Percentiles rank a stretch among this genome's conserved stretches.
Conservation (phyloP, 2,888 invertebrate genomes). For the Drosophila vallismaia region DNA sequence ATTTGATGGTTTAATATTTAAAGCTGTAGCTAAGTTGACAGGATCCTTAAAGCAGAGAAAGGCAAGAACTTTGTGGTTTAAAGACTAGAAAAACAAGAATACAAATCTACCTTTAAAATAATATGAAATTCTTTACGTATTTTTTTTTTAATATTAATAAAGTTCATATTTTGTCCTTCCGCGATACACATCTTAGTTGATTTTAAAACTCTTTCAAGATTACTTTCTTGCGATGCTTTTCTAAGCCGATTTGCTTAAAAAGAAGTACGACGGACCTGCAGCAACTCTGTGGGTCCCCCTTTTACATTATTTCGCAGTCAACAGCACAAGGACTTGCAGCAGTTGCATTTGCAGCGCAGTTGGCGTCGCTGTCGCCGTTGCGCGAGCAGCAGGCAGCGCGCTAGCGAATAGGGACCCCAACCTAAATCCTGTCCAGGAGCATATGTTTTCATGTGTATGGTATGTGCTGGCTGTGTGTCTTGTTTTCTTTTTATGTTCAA, state of each 20-base stretch:
- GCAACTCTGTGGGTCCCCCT: slow-evolving; percentile 31
- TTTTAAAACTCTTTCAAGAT: slow-evolving; percentile 24
- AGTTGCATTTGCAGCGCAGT: slow-evolving; percentile 43
- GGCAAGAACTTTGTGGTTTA: too few species aligned
- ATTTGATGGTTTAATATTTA: too few species aligned
- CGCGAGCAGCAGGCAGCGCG: slow-evolving; percentile 42
- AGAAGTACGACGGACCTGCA: slow-evolving; percentile 34
- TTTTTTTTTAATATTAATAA: too few species aligned
- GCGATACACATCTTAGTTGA: neutral
- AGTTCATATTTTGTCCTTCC: too few species aligned
- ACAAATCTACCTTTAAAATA: too few species aligned
- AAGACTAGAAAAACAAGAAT: too few species aligned
- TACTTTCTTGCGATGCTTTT: slow-evolving; percentile 30
- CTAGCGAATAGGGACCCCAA: slow-evolving; percentile 15
- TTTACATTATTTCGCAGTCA: slow-evolving; percentile 1
- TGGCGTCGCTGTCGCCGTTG: slow-evolving; percentile 28
- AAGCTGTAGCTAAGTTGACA: too few species aligned
- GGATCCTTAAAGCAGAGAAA: too few species aligned
- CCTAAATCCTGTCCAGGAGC: slow-evolving; percentile 53
- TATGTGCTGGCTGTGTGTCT: slow-evolving; percentile 37
- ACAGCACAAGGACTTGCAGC: slow-evolving; percentile 16
- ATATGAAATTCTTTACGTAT: too few species aligned
- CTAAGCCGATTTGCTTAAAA: slow-evolving; percentile 59
- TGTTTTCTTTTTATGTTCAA: slow-evolving; percentile 59
- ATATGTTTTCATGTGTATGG: slow-evolving; percentile 68